Conservation (phyloP, 2,113 vertebrate species). For the Podilymbus podiceps region DNA sequence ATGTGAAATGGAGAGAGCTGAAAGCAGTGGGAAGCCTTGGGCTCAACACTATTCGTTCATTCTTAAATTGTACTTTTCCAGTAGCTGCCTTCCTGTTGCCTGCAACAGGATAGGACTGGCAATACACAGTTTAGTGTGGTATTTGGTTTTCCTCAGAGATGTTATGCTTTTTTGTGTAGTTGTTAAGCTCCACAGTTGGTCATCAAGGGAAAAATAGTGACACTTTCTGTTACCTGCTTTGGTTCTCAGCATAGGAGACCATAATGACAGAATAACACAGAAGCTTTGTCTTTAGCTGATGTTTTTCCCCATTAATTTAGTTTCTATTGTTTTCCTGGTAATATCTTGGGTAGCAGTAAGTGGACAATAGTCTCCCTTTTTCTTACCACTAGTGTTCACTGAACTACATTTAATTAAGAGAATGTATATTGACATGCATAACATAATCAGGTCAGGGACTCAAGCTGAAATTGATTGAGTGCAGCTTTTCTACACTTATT, state of each 20-base stretch:
- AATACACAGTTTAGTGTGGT: background rate
- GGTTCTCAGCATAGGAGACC: background rate
- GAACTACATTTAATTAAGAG: conserved; percentile 70
- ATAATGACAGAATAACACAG: background rate
- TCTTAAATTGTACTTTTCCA: background rate
- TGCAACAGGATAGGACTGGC: background rate
- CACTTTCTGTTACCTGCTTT: background rate
- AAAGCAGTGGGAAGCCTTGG: background rate
- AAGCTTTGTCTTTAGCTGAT: background rate
- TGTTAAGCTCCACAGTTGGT: background rate
- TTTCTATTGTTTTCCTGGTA: background rate
- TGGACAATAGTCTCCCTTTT: background rate
- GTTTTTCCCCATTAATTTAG: background rate
- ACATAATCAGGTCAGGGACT: conserved; percentile 61
- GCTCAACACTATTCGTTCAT: background rate
- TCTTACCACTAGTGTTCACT: conserved; percentile 23
- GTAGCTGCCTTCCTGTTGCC: background rate
- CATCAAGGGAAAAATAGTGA: background rate
- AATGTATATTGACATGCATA: conserved; percentile 60
- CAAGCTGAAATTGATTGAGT: conserved; percentile 66
- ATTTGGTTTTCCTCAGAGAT: background rate
- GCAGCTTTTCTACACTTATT: conserved; percentile 61
- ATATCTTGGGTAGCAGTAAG: background rate
- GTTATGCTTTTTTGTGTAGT: background rate
- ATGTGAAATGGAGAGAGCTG: background rate